Base-by-base conservation (phyloP, 2,797 vertebrate species). In the Chelonia mydas region DNA sequence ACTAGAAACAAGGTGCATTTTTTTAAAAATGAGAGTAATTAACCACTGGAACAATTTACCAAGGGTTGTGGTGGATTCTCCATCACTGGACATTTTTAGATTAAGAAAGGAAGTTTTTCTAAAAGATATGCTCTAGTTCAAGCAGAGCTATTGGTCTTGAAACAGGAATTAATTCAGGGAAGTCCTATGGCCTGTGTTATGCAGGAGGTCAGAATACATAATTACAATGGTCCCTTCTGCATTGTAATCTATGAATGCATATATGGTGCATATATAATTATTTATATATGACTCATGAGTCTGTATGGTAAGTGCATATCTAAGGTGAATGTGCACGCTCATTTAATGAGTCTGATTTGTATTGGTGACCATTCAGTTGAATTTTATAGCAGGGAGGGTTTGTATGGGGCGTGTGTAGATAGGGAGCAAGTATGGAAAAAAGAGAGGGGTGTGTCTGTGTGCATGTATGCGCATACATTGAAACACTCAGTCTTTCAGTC, bases 261-360 rank as follows among this genome's bases (percentile, higher is more conserved):
- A 51, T 0, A 0, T 0, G 16, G 7, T 33, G 0, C 49, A 37
- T 33, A 31, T 55, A 33, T 31, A 33, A 86, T 5, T 12, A 0
- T 5, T 1, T 83, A 11, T 55, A 5, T 51, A 72, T 54, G 80
- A 23, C 65, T 87, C 33, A 78, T 82, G 54, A 33, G 5, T 5
- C 3, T 1, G 33, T 5, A 2, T 16, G n/a, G 5, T 51, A 77
- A 57, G 17, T 33, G 5, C 57, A 21, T 77, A 83, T 55, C 72
- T 37, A 41, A 28, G n/a, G 0, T 0, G 77, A 81, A 57, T 5
- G 5, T 27, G 33, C 23, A 21, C 41, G 61, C 59, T 21, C 83
- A 65, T 87, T 88, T 72, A 72, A 68, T 54, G 85, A 23, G 47
- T 74, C 78, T 51, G 49, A 89, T 90, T 79, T 88, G 72, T 94